Base-by-base conservation (phyloP, 2,888 invertebrate genomes). In the Zeuzera pyrina region DNA sequence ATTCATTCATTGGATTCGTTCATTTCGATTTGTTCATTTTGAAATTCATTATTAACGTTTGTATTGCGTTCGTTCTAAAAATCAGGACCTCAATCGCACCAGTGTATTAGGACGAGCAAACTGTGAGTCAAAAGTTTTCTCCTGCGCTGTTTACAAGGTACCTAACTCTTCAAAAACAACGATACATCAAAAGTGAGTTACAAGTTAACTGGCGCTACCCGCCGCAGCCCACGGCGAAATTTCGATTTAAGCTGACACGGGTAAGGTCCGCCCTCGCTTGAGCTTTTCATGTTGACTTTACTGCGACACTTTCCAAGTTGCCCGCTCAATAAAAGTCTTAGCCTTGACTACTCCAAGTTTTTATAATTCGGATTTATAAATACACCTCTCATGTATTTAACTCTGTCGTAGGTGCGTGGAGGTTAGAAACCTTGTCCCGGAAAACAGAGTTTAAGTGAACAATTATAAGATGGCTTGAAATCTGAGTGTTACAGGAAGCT, bases 121-220 rank as follows among this genome's bases (percentile, higher is more conserved):
- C 47, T 44, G 44, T 43, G 62, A 64, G 71, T 67, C 63, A 52
- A 74, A 78, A 74, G 55, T 77, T 72, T 66, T 45, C 51, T 51
- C 57, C 50, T 52, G 51, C 53, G 49, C 67, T 72, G 68, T 72
- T 78, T 70, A 71, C 64, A 73, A 64, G 64, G 62, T 57, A 55
- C 57, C 53, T 47, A 63, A 74, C 64, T 72, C 58, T 56, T 61
- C 64, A 71, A 72, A 76, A 79, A 77, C 72, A 74, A 63, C 72
- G 63, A 76, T 77, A 78, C 64, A 78, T 78, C 77, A 78, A 76
- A 78, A 79, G 71, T 70, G 65, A 76, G 68, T 76, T 72, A 68
- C 63, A 70, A 76, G 69, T 72, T 68, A 69, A 74, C 70, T 62
- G 66, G 55, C 54, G 59, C 55, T 62, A 61, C 62, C 64, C 61